These are phyloP conservation scores for Fulmarus glacialis DNA, from an alignment of 2,113 vertebrate species.

Conservation along the genomic window DNA sequence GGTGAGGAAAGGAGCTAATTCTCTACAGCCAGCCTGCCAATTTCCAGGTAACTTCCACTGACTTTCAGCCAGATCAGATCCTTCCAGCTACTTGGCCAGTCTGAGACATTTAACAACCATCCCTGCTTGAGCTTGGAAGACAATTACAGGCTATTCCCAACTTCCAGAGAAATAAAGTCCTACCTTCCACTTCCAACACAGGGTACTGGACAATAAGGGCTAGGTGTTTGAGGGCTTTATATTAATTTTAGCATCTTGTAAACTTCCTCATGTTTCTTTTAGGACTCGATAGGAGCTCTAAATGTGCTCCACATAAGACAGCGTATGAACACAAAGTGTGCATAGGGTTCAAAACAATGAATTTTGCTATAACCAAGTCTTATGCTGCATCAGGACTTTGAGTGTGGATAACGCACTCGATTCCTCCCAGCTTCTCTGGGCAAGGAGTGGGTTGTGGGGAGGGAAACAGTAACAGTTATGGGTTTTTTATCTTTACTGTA, in stretches of 20 bases:
- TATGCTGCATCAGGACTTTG: not conserved
- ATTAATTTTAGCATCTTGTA: not conserved
- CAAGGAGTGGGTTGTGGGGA: not conserved
- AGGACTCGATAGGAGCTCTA: not conserved
- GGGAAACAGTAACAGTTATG: not conserved
- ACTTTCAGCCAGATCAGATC: not conserved
- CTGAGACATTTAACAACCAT: not conserved
- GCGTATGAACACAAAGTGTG: accelerated
- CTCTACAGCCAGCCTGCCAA: not conserved
- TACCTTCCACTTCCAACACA: not conserved
- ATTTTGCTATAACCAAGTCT: not conserved
- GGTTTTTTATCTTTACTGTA: not conserved
- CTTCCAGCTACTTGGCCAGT: not conserved
- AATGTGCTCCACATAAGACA: not conserved
- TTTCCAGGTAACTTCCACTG: not conserved
- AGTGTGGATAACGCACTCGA: accelerated
- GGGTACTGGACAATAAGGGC: not conserved
- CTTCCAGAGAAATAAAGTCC: not conserved
- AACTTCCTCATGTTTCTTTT: not conserved
- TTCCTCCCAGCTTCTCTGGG: not conserved
- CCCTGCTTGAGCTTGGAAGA: not conserved
- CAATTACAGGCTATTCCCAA: not conserved
- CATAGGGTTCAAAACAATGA: not conserved
- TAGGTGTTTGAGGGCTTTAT: too few species aligned
- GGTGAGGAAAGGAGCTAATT: not conserved